phyloP scores from a whole-genome alignment of 1,140 invertebrate genomes.

The Tetragonula clypearis region DNA sequence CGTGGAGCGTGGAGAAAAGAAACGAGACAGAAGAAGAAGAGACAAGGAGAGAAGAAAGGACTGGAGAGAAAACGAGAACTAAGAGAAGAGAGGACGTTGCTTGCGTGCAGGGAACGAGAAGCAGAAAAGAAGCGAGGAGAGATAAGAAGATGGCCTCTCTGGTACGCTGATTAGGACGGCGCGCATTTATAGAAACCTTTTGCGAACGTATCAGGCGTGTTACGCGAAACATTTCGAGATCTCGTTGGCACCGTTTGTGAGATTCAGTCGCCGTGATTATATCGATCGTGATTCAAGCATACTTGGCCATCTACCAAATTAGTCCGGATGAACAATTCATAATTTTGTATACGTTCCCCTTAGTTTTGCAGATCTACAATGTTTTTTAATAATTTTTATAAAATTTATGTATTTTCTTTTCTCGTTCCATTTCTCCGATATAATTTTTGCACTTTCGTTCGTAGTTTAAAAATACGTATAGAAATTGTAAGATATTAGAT shows the following conservation, averaged over 20 bases:
- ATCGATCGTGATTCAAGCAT: no score
- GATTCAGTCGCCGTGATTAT: background rate
- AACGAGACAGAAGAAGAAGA: background rate
- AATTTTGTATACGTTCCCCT: no score
- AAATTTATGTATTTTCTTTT: no score
- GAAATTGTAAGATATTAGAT: no score
- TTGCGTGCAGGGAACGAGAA: background rate
- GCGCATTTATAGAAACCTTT: constrained; percentile 29
- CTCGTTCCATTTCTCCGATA: no score
- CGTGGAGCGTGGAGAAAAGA: background rate
- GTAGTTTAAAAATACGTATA: no score
- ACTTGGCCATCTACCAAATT: no score
- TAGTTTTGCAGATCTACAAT: no score
- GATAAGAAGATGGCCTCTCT: constrained; percentile 49
- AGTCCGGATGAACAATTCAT: no score
- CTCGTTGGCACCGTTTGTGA: background rate
- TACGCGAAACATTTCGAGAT: background rate
- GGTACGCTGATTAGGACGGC: constrained; percentile 68
- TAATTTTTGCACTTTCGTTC: no score
- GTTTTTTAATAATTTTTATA: no score
- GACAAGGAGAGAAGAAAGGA: background rate
- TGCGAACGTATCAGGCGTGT: background rate
- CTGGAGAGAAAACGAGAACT: background rate
- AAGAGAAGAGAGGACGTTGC: background rate
- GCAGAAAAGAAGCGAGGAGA: constrained; percentile 29